A percentile compares a stretch with the other conserved stretches of the same genome.
These are phyloP conservation scores for Meleagris gallopavo DNA, from an alignment of 2,113 vertebrate genomes.

Conservation along the genomic window DNA sequence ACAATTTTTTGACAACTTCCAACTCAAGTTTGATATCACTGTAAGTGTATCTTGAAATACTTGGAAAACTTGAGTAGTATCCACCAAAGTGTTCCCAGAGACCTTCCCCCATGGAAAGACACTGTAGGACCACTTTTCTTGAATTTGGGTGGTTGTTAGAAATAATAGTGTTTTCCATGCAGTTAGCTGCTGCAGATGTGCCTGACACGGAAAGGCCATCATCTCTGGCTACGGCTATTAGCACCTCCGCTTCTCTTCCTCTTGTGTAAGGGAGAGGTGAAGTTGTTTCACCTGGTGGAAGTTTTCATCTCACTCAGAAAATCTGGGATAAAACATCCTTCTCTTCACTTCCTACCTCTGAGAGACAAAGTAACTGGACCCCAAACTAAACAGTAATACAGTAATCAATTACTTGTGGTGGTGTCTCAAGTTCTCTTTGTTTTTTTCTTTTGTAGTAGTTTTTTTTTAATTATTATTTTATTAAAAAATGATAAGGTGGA, in stretches of 20 bases:
- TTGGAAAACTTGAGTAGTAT: not conserved
- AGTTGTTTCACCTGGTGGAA: not conserved
- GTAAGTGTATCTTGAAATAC: not conserved
- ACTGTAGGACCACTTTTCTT: accelerated
- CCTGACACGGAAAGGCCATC: not conserved
- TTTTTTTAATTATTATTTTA: not conserved
- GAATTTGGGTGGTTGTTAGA: not conserved
- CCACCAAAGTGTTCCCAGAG: not conserved
- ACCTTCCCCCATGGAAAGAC: not conserved
- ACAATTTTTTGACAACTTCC: not conserved
- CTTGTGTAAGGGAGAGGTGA: not conserved
- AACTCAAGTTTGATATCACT: not conserved
- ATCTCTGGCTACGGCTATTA: not conserved
- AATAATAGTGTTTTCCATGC: not conserved
- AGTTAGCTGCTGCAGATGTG: not conserved
- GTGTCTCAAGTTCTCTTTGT: not conserved
- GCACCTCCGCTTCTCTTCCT: not conserved
- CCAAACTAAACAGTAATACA: not conserved
- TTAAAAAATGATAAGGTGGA: not conserved
- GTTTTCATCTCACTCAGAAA: not conserved
- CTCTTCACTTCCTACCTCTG: not conserved
- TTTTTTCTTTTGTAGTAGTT: accelerated
- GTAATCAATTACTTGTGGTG: not conserved
- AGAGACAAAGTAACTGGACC: not conserved
- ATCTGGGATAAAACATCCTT: not conserved